Evolutionary conservation across 2,888 invertebrate genomes (phyloP).

Genomic region (Eupsilia transversa): DNA sequence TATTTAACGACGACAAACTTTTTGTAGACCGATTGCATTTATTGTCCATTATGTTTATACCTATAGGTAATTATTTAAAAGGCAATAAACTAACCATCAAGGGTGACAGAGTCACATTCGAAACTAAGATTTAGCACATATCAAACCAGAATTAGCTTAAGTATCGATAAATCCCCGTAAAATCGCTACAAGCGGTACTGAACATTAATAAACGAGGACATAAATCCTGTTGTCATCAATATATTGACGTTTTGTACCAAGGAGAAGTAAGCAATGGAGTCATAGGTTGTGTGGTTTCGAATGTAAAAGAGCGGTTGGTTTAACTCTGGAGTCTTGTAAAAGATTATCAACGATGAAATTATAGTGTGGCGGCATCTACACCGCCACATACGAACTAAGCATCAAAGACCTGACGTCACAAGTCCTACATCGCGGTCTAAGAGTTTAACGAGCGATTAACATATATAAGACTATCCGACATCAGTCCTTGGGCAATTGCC

Average conservation of each 20-base stretch:
- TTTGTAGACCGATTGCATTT: background rate
- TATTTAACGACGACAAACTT: background rate
- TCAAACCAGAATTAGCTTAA: slow-evolving; percentile 41
- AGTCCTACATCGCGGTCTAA: too few relatives aligned
- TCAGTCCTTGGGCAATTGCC: too few relatives aligned
- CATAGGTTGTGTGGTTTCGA: too few relatives aligned
- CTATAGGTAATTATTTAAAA: too few relatives aligned
- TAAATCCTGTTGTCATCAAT: slow-evolving; percentile 55
- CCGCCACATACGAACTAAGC: too few relatives aligned
- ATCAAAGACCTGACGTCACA: too few relatives aligned
- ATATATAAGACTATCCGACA: too few relatives aligned
- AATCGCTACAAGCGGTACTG: slow-evolving; percentile 39
- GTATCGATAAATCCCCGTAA: slow-evolving; percentile 39
- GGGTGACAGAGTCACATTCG: slow-evolving; percentile 8
- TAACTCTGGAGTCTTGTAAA: too few relatives aligned
- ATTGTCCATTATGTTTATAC: background rate
- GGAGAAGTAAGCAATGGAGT: slow-evolving; percentile 28
- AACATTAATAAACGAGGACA: slow-evolving; percentile 39
- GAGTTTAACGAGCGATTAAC: too few relatives aligned
- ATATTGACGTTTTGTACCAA: slow-evolving; percentile 50
- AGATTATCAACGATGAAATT: too few relatives aligned
- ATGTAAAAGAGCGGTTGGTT: too few relatives aligned
- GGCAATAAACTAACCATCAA: slow-evolving; percentile 9
- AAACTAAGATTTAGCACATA: slow-evolving; percentile 32
- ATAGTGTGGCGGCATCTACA: too few relatives aligned